These are phyloP conservation scores for Limnodromus scolopaceus DNA, from an alignment of 2,797 vertebrate species.

Conservation along the genomic window DNA sequence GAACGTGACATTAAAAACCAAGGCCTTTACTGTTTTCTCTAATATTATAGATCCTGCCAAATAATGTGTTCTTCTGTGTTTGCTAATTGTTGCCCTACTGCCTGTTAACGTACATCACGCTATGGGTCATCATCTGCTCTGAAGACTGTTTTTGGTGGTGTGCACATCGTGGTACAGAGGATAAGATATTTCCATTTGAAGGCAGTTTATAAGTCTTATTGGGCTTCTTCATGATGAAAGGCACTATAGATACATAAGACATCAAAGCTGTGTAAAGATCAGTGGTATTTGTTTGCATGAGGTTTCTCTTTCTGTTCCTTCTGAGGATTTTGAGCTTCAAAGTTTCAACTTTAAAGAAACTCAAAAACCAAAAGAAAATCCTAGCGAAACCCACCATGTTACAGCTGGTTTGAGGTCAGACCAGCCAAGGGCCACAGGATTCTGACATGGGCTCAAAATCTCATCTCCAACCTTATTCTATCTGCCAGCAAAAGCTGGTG, in stretches of 20 bases:
- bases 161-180: not conserved
- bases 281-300: slow-evolving; percentile 70
- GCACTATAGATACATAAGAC: slow-evolving; percentile 55
- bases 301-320: slow-evolving; percentile 52
- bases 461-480: not conserved
- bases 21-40: not conserved
- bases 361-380: slow-evolving; percentile 19
- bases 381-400: not conserved
- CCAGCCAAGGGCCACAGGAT: not conserved
- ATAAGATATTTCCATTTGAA: slow-evolving; percentile 54
- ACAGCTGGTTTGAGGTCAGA: slow-evolving; percentile 13
- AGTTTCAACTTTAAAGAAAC: slow-evolving; percentile 58
- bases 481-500: not conserved
- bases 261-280: slow-evolving; percentile 67
- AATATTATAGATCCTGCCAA: not conserved
- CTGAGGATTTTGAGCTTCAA: slow-evolving; percentile 61
- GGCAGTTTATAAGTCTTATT: slow-evolving; percentile 63
- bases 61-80: not conserved
- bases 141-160: slow-evolving; percentile 7
- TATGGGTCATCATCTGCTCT: not conserved
- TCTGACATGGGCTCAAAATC: not conserved
- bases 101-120: not conserved
- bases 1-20: not conserved
- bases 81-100: not conserved
- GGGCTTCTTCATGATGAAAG: slow-evolving; percentile 64